Base-by-base conservation (phyloP, 2,888 invertebrate genomes). In the Pachymerium ferrugineum region DNA sequence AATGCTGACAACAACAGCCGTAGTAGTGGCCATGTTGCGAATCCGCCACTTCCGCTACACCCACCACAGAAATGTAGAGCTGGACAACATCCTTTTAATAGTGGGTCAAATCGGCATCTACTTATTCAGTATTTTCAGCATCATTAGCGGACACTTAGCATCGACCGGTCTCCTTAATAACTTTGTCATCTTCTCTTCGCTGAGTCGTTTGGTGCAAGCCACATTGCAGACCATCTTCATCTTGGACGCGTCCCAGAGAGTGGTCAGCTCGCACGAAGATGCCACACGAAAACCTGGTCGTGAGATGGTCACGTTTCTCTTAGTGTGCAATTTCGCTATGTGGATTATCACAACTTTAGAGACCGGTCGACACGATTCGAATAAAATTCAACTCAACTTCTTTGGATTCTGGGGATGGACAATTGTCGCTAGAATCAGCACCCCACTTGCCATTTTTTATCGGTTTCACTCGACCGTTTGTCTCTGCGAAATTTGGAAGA, bases 391-490 rank as follows among this genome's bases (percentile, higher is more conserved):
- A 83, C 83, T 94, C 77, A 90, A 93, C 80, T 95, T 96, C 84
- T 94, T 93, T 80, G 94, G 94, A 0, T 85, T 93, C 38, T 94
- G 94, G 94, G 94, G 94, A 33, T 96, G 95, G 95, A 94, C 94
- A 14, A 94, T 96, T 76, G 94, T 96, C 76, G 94, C 93, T 0
- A 94, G 95, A 80, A 93, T 96, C 0, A 93, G 93, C 0, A 94
- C 94, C 90, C 96, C 95, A 0, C 84, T 94, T 70, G 94, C 94
- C 0, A 95, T 96, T 76, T 95, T 95, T 84, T 96, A 94, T 84
- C 87, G 95, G 75, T 96, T 96, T 83, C 95, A 96, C 82, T 94
- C 94, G 67, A 94, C 96, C n/a, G 95, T 96, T 1, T 96, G 96
- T 81, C 85, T 97, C 75, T 95, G 95, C 82, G 96, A 96, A 84